phyloP scores from a whole-genome alignment of 2,797 vertebrate species.

The Tamandua tetradactyla region DNA sequence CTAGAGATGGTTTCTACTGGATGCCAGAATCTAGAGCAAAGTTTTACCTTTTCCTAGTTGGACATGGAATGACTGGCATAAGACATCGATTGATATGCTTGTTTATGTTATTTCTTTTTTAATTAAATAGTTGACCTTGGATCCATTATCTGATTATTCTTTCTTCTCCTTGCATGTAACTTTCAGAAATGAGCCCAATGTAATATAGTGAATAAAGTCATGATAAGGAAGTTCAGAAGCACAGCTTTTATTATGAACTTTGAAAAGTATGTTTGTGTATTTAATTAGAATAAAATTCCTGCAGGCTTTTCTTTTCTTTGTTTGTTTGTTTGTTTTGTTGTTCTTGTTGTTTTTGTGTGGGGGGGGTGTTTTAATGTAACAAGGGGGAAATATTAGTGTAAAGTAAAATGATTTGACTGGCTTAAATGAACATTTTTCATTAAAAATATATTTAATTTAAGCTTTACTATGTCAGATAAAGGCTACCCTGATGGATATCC shows the following conservation, averaged over 20 bases:
- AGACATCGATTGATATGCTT: not conserved
- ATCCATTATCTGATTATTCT: not conserved
- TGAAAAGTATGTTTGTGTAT: not conserved
- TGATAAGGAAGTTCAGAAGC: slow-evolving; percentile 33
- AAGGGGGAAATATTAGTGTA: not conserved
- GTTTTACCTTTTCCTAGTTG: not conserved
- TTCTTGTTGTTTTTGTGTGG: not conserved
- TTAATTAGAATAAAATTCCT: slow-evolving; percentile 49
- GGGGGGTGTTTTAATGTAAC: not conserved
- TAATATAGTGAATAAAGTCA: slow-evolving; percentile 30
- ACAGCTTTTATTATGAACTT: not conserved
- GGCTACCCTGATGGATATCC: not conserved
- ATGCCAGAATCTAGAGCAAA: not conserved
- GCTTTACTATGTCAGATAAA: slow-evolving; percentile 3
- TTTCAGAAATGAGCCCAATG: not conserved
- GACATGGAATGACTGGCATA: not conserved
- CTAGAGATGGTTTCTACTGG: not conserved
- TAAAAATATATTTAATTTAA: not conserved
- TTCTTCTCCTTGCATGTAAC: not conserved
- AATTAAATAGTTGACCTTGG: not conserved
- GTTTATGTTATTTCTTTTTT: slow-evolving; percentile 16
- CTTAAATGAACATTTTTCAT: slow-evolving; percentile 22
- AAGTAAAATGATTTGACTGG: slow-evolving; percentile 25
- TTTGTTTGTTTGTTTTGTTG: too few relatives aligned
- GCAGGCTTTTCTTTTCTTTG: too few relatives aligned